These are phyloP conservation scores for Diorhabda carinulata DNA, from an alignment of 1,140 invertebrate species.

Conservation along the genomic window DNA sequence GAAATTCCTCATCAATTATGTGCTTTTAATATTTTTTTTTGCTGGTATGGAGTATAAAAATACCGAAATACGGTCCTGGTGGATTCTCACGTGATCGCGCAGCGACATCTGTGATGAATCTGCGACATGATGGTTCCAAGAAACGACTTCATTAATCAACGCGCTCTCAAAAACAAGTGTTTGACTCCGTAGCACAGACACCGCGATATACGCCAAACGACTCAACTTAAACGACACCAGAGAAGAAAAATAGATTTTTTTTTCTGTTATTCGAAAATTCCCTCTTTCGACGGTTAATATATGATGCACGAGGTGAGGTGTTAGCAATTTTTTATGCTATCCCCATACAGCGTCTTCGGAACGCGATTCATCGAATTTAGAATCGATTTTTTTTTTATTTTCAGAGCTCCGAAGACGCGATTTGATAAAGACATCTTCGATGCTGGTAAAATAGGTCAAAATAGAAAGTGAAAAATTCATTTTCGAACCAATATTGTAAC, in stretches of 20 bases:
- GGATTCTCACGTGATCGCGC: background rate
- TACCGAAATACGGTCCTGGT: background rate
- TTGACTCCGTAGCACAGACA: slow-evolving; percentile 14
- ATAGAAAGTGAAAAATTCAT: no score
- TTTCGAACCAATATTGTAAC: no score
- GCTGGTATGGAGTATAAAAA: no score
- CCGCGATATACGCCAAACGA: slow-evolving; percentile 13
- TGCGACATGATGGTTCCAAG: slow-evolving; percentile 7
- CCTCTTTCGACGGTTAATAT: background rate
- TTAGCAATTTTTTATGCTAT: background rate
- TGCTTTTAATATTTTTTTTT: no score
- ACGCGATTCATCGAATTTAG: no score
- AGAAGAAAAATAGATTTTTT: slow-evolving; percentile 18
- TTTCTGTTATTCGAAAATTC: slow-evolving; percentile 4
- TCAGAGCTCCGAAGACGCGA: no score
- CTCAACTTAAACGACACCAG: slow-evolving; percentile 17
- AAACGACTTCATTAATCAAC: slow-evolving; percentile 14
- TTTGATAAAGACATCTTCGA: no score
- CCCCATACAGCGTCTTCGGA: background rate
- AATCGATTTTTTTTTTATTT: no score
- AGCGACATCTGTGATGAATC: slow-evolving; percentile 9
- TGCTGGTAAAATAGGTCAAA: no score
- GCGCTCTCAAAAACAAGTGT: slow-evolving; percentile 19
- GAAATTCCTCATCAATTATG: no score
- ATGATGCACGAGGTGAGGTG: slow-evolving; percentile 1